These are phyloP conservation scores for Musca domestica DNA, from an alignment of 1,140 invertebrate species.

Conservation along the genomic window DNA sequence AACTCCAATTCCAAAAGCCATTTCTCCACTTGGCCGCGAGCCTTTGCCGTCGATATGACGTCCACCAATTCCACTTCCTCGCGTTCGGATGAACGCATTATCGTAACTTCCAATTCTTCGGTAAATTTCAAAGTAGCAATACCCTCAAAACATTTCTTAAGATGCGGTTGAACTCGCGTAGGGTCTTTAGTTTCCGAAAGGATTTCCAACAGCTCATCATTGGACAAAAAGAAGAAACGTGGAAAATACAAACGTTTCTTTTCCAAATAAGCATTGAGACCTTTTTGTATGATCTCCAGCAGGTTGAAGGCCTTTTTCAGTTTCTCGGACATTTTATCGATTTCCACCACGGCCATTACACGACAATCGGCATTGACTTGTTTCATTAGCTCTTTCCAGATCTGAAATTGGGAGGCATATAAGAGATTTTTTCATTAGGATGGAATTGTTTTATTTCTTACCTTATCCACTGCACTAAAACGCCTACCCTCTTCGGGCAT, in stretches of 20 bases:
- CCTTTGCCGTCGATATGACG: conserved; percentile 80
- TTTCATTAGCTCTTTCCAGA: conserved; percentile 94
- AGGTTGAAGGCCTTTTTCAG: conserved; percentile 86
- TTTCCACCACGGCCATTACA: conserved; percentile 82
- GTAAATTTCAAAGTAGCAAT: conserved; percentile 86
- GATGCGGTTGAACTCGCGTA: conserved; percentile 92
- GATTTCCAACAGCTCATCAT: conserved; percentile 94
- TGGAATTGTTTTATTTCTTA: not conserved
- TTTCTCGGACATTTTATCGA: conserved; percentile 91
- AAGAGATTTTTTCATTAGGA: not conserved
- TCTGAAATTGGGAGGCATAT: conserved; percentile 25
- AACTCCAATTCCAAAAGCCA: conserved; percentile 90
- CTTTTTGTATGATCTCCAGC: conserved; percentile 86
- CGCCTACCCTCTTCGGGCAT: conserved; percentile 87
- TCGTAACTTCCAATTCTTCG: conserved; percentile 80
- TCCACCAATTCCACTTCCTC: conserved; percentile 78
- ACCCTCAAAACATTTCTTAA: conserved; percentile 96
- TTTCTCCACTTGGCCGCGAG: conserved; percentile 95
- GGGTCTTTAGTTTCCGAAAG: conserved; percentile 96
- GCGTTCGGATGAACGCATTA: conserved; percentile 85
- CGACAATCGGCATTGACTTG: conserved; percentile 72
- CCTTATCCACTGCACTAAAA: conserved; percentile 87
- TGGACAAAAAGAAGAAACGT: conserved; percentile 95
- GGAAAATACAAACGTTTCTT: conserved; percentile 94
- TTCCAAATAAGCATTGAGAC: conserved; percentile 90